A percentile compares a stretch with the other conserved stretches of the same genome.
phyloP scores from a whole-genome alignment of 2,888 invertebrate species.

The Vannuccia rotundouncinata region DNA sequence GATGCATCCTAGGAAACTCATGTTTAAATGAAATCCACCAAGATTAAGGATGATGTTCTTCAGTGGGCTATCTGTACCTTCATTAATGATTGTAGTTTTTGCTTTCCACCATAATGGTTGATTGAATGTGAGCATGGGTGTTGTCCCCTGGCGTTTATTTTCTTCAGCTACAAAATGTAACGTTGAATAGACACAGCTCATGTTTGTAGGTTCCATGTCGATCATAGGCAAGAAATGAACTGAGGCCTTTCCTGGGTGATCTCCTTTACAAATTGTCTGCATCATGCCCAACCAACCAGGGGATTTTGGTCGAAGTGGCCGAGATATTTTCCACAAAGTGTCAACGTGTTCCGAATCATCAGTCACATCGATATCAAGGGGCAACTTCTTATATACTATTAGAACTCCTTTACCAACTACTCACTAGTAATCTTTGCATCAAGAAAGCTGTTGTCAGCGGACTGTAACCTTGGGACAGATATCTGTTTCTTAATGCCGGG shows the following conservation, averaged over 20 bases:
- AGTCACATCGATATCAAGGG: background rate
- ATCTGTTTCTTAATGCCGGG: background rate
- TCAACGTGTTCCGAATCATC: background rate
- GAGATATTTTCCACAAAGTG: constrained; percentile 12
- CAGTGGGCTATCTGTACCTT: constrained; percentile 36
- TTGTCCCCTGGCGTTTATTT: constrained; percentile 30
- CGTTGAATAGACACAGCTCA: constrained; percentile 41
- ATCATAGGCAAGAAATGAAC: constrained; percentile 43
- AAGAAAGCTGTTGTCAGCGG: background rate
- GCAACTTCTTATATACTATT: background rate
- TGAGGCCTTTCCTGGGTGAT: constrained; percentile 42
- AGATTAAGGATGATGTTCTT: constrained; percentile 41
- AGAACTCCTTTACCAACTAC: background rate
- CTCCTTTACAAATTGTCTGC: constrained; percentile 41
- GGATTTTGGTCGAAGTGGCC: background rate
- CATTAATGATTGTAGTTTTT: constrained; percentile 34
- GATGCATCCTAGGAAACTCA: constrained; percentile 44
- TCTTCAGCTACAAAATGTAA: constrained; percentile 40
- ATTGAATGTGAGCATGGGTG: constrained; percentile 43
- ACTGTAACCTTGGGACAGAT: background rate
- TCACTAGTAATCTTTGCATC: background rate
- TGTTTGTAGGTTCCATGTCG: constrained; percentile 42
- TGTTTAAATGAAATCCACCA: constrained; percentile 43
- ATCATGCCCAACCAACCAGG: constrained; percentile 43
- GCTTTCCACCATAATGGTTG: constrained; percentile 43